Evolutionary conservation across 2,797 vertebrate genomes (phyloP).

Genomic region (Alectoris magna): DNA sequence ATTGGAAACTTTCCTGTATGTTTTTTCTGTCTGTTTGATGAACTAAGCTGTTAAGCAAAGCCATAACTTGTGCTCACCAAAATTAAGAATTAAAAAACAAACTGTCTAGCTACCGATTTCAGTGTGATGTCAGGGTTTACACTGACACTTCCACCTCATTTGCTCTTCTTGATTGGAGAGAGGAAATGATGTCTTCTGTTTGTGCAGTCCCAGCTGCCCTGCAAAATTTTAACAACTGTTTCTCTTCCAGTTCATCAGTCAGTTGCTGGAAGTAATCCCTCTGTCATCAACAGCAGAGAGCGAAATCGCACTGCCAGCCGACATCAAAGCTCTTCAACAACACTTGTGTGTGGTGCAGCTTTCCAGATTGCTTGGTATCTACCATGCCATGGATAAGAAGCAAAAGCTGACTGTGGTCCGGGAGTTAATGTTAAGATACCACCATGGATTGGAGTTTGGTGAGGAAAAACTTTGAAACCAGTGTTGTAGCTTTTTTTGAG

Average conservation of each 20-base stretch:
- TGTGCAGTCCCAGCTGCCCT: background rate
- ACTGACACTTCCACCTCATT: background rate
- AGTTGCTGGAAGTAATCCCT: constrained; percentile 88
- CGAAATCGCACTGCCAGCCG: constrained; percentile 84
- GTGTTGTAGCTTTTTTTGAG: background rate
- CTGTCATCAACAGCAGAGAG: constrained; percentile 80
- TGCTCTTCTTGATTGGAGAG: background rate
- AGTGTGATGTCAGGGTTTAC: too few relatives aligned
- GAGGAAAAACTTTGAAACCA: constrained; percentile 64
- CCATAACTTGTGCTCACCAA: background rate
- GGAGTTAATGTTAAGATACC: constrained; percentile 92
- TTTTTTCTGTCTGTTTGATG: background rate
- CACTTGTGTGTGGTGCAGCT: constrained; percentile 94
- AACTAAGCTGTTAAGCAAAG: background rate
- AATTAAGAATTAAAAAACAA: background rate
- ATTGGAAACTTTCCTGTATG: background rate
- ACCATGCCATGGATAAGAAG: constrained; percentile 83
- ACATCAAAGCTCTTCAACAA: constrained; percentile 90
- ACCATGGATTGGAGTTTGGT: constrained; percentile 93
- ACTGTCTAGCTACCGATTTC: background rate
- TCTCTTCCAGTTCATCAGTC: constrained; percentile 88
- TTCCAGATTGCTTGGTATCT: constrained; percentile 89
- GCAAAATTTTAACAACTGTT: background rate
- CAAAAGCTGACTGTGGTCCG: constrained; percentile 86
- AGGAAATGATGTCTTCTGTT: background rate